A percentile compares a stretch with the other conserved stretches of the same genome.
Conservation (phyloP, 2,797 vertebrate genomes). For the Parauchenoglanis punctatus region DNA sequence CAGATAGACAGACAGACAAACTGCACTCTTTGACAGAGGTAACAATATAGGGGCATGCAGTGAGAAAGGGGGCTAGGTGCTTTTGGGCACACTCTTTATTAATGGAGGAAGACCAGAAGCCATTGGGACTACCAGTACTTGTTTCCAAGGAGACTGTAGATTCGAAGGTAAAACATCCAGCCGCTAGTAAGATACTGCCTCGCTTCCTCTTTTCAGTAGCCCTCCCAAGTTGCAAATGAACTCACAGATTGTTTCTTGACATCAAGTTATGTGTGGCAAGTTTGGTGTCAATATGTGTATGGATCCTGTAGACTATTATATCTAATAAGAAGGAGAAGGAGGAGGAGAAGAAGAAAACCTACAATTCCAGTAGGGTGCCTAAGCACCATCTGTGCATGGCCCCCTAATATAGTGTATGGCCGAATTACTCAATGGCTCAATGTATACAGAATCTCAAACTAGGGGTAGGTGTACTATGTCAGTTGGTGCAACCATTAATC, state of each 20-base stretch:
- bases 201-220: not conserved
- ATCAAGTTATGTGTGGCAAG: not conserved
- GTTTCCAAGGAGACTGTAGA: not conserved
- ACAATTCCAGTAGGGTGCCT: not conserved
- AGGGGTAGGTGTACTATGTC: not conserved
- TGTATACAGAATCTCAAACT: not conserved
- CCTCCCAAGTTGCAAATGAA: not conserved
- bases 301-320: not conserved
- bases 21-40: no score
- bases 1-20: no score
- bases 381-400: not conserved
- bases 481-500: not conserved
- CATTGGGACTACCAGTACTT: not conserved
- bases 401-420: not conserved
- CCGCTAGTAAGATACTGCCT: not conserved
- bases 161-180: not conserved
- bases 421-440: no score
- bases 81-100: not conserved
- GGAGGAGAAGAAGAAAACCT: not conserved
- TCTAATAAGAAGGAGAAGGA: not conserved
- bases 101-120: not conserved
- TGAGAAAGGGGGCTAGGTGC: not conserved
- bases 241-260: not conserved
- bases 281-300: not conserved
- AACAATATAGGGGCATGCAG: not conserved